A percentile compares a stretch with the other conserved stretches of the same genome.
Evolutionary conservation across 2,888 invertebrate genomes (phyloP).

Genomic region (Melanostoma mellinum): DNA sequence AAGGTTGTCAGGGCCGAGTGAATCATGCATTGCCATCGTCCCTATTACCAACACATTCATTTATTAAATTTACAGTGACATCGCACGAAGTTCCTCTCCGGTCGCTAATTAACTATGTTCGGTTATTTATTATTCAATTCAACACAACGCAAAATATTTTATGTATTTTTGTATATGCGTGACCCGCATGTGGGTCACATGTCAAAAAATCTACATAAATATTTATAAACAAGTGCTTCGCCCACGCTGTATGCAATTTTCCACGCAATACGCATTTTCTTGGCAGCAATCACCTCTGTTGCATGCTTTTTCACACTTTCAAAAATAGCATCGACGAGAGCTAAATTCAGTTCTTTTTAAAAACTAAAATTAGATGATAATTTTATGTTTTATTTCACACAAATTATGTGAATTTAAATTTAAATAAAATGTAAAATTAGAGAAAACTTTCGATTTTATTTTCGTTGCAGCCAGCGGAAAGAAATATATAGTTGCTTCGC

Average conservation of each 20-base stretch:
- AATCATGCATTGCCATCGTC: too few species aligned
- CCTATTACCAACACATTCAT: too few species aligned
- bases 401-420: slow-evolving; percentile 54
- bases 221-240: slow-evolving; percentile 4
- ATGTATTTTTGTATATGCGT: not conserved
- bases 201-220: slow-evolving; percentile 23
- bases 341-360: slow-evolving; percentile 47
- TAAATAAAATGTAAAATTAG: slow-evolving; percentile 42
- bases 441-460: slow-evolving; percentile 55
- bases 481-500: not conserved
- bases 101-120: too few species aligned
- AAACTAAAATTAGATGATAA: slow-evolving; percentile 48
- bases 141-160: too few species aligned
- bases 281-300: slow-evolving; percentile 25
- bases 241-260: slow-evolving; percentile 53
- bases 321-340: slow-evolving; percentile 41
- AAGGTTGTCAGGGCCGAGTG: too few species aligned
- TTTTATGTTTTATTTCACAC: slow-evolving; percentile 28
- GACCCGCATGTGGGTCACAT: slow-evolving; percentile 49
- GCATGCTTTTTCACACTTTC: slow-evolving; percentile 28
- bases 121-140: too few species aligned
- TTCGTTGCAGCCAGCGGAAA: not conserved
- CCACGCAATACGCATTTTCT: slow-evolving; percentile 59
- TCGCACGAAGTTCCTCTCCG: too few species aligned
- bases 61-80: too few species aligned